Conservation (phyloP, 1,140 invertebrate species). For the Rhagoletis zephyria region DNA sequence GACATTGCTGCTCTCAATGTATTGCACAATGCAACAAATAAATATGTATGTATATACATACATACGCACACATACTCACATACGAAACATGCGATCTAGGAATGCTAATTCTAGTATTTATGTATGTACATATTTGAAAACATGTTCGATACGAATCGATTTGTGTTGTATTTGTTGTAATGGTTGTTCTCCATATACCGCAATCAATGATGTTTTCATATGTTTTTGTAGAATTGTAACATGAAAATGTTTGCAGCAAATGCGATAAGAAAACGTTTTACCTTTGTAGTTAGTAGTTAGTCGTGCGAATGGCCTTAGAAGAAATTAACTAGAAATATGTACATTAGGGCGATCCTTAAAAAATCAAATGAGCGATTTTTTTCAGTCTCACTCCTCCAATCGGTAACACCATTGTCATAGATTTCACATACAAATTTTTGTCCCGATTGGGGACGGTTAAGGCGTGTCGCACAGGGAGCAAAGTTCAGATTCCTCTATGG, state of each 20-base stretch:
- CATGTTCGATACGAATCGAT: conserved; percentile 30
- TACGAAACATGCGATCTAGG: background rate
- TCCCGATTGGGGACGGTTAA: no score
- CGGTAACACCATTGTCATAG: no score
- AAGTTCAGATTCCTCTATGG: no score
- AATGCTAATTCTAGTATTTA: background rate
- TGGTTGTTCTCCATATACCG: background rate
- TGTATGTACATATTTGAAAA: background rate
- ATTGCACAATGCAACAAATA: background rate
- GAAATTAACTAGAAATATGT: no score
- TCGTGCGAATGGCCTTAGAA: no score
- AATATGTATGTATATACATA: background rate
- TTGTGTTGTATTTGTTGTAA: conserved; percentile 10
- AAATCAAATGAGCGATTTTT: no score
- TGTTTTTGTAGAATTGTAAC: background rate
- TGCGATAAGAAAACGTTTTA: background rate
- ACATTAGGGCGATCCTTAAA: no score
- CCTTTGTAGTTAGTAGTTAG: no score
- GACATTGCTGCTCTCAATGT: background rate
- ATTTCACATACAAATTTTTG: no score
- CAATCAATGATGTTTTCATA: background rate
- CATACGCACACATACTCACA: no score
- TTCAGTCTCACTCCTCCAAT: no score
- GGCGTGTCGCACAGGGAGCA: no score
- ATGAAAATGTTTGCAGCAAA: background rate